phyloP scores from a whole-genome alignment of 2,888 invertebrate genomes.

The Tribolium freemani region DNA sequence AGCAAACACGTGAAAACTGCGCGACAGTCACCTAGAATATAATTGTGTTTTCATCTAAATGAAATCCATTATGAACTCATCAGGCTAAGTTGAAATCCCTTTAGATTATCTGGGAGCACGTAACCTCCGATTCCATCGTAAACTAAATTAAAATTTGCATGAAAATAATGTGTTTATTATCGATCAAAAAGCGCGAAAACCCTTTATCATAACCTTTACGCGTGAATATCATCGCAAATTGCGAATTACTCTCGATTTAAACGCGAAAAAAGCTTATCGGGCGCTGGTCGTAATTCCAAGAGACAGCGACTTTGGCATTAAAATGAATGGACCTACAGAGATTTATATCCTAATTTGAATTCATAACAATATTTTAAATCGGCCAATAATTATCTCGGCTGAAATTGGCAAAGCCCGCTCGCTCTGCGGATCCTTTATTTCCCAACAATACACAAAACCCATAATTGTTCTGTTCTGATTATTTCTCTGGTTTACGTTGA shows the following conservation, averaged over 20 bases:
- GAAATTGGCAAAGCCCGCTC: slow-evolving; percentile 6
- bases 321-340: slow-evolving; percentile 12
- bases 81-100: slow-evolving; percentile 35
- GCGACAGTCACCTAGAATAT: slow-evolving; percentile 25
- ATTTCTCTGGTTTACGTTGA: neutral
- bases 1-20: neutral
- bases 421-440: slow-evolving; percentile 7
- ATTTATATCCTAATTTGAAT: slow-evolving; percentile 24
- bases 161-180: slow-evolving; percentile 37
- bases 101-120: slow-evolving; percentile 40
- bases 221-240: slow-evolving; percentile 21
- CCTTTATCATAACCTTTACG: slow-evolving; percentile 20
- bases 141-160: slow-evolving; percentile 42
- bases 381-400: slow-evolving; percentile 9
- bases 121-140: slow-evolving; percentile 39
- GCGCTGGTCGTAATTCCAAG: neutral
- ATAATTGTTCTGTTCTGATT: slow-evolving; percentile 13
- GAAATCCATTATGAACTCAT: slow-evolving; percentile 41
- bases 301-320: neutral
- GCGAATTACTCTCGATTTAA: slow-evolving; percentile 20
- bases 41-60: slow-evolving; percentile 36
- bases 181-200: slow-evolving; percentile 30
- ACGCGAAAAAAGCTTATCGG: neutral
- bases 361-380: slow-evolving; percentile 27
- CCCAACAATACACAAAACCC: slow-evolving; percentile 22